Percentiles rank a stretch among this genome's conserved stretches.
Conservation (phyloP, 2,797 vertebrate genomes). For the Onychomys leucogaster region DNA sequence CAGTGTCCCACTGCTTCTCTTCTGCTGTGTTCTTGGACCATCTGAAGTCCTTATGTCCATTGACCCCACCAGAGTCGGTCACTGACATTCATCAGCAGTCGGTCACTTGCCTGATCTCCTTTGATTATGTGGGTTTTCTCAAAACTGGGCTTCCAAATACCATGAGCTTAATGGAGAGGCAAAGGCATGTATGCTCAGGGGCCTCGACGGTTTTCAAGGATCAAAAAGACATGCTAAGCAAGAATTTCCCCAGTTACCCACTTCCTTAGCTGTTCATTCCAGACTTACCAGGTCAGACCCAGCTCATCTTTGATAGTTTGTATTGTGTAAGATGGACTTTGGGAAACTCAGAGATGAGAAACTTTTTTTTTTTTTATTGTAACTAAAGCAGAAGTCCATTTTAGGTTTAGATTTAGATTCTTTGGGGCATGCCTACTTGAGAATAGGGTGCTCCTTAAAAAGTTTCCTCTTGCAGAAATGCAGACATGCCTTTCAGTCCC, state of each 20-base stretch:
- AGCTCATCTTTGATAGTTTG: constrained; percentile 75
- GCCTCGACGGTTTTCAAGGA: constrained; percentile 84
- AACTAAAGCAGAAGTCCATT: constrained; percentile 78
- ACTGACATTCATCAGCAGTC: constrained; percentile 72
- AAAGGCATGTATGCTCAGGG: constrained; percentile 81
- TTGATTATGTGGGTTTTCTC: constrained; percentile 84
- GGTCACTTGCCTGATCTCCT: constrained; percentile 82
- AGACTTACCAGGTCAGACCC: constrained; percentile 65
- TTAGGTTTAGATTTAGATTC: constrained; percentile 59
- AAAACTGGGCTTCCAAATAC: constrained; percentile 84
- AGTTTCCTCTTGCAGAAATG: constrained; percentile 73
- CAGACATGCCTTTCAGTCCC: constrained; percentile 71
- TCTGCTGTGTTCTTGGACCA: constrained; percentile 68
- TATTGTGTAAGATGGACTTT: constrained; percentile 75
- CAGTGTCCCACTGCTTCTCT: constrained; percentile 68
- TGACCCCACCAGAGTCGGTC: constrained; percentile 58
- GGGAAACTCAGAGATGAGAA: constrained; percentile 69
- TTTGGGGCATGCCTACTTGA: constrained; percentile 67
- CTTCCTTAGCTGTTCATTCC: constrained; percentile 81
- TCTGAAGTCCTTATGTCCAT: constrained; percentile 63
- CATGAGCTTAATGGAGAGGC: constrained; percentile 79
- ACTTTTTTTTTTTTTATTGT: constrained; percentile 70
- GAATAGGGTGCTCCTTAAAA: constrained; percentile 75
- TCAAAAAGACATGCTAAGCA: constrained; percentile 84
- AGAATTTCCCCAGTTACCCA: constrained; percentile 19